phyloP scores from a whole-genome alignment of 2,797 vertebrate species.

The Mionectes olivaceus region DNA sequence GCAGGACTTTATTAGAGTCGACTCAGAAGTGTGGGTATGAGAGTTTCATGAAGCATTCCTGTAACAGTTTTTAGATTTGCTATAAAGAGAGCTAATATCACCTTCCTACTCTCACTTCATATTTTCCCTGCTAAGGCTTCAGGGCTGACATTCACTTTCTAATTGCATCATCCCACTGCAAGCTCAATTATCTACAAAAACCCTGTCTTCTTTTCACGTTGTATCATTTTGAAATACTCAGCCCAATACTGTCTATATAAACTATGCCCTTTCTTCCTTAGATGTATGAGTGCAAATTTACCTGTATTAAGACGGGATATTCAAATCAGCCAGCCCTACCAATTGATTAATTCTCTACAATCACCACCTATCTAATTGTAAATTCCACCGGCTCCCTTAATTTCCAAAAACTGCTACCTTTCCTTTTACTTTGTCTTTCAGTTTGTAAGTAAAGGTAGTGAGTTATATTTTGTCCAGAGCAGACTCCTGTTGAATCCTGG shows the following conservation, averaged over 20 bases:
- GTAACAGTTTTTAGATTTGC: background rate
- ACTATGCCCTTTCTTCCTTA: conserved; percentile 15
- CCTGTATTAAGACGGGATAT: background rate
- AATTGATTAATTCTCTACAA: background rate
- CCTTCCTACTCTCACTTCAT: background rate
- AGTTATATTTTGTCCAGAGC: background rate
- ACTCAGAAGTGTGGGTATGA: background rate
- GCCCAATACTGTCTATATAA: conserved; percentile 5
- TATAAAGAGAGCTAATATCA: conserved; percentile 12
- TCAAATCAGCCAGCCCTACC: background rate
- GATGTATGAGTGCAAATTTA: background rate
- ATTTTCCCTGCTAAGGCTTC: conserved; percentile 20
- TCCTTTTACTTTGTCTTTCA: background rate
- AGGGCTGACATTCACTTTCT: conserved; percentile 21
- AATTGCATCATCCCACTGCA: conserved; percentile 23
- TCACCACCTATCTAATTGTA: background rate
- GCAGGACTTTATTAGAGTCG: background rate
- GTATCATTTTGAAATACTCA: conserved; percentile 35
- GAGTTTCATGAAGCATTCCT: background rate
- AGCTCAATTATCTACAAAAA: conserved; percentile 33
- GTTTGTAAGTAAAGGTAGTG: background rate
- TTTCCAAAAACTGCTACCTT: background rate
- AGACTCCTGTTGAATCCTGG: background rate
- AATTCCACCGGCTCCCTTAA: background rate
- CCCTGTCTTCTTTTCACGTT: conserved; percentile 42